Evolutionary conservation across 1,140 invertebrate genomes (phyloP), one percentile per base, ranked within the genome.

Genomic region (Pachypeltis micranthus): DNA sequence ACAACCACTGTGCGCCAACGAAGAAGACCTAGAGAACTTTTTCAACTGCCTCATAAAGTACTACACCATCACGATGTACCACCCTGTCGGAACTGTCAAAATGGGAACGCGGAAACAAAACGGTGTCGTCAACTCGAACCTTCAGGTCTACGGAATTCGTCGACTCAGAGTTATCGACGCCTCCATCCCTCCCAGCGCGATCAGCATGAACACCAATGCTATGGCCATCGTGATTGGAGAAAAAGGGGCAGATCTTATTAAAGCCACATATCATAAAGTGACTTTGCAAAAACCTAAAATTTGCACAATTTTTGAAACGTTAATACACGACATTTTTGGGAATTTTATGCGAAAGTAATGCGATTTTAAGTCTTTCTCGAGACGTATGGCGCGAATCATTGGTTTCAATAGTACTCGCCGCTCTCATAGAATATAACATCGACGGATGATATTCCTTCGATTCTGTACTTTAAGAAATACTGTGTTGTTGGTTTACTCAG

Each of bases 181-280:
- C 3, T 59, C 57, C 2, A 59, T 59, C 19, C n/a, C 29, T 16
- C 57, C 57, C n/a, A 23, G 24, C n/a, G 29, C 68, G 16, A 29
- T 54, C n/a, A 62, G 62, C 1, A 73, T 74, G 59, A 58, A 69
- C n/a, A 66, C 63, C 1, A 65, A 57, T 69, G 73, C 72, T 12
- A 61, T 69, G 12, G 47, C 58, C 2, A 59, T 71, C 31, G 72
- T 73, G 72, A 71, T 73, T 25, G 72, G 61, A 12, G 72, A 73
- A 60, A 72, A 68, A 57, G 70, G 58, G 0, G 66, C 67, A 12
- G 70, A 71, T 59, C 24, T 71, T 19, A 68, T 71, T 29, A 70
- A 68, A 56, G 67, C n/a, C n/a, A n/a, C n/a, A n/a, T n/a, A n/a
- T n/a, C n/a, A n/a, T n/a, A n/a, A n/a, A n/a, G n/a, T n/a, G n/a